Evolutionary conservation across 1,140 invertebrate genomes (phyloP).

Genomic region (Olivierus martensii): DNA sequence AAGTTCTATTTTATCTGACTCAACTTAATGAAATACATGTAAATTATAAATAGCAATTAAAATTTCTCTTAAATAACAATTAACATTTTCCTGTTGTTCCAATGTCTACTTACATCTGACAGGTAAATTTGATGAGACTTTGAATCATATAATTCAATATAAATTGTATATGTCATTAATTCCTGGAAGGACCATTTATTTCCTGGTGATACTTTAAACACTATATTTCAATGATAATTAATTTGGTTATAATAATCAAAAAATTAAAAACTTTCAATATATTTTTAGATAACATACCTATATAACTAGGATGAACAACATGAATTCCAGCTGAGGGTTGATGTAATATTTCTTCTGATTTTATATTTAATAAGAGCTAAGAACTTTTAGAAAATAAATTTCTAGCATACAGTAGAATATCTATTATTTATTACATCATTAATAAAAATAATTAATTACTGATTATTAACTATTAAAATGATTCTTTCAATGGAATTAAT

Average conservation of each 20-base stretch:
- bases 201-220: constrained; percentile 17
- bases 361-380: constrained; percentile 14
- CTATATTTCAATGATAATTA: not conserved
- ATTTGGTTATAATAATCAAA: not conserved
- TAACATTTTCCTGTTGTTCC: no score
- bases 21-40: no score
- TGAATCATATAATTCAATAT: constrained; percentile 53
- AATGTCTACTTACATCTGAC: constrained; percentile 34
- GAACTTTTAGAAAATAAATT: no score
- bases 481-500: no score
- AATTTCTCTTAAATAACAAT: no score
- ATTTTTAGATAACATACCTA: constrained; percentile 21
- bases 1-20: no score
- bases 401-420: no score
- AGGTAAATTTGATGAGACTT: constrained; percentile 38
- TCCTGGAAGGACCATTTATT: constrained; percentile 17
- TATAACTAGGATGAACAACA: constrained; percentile 30
- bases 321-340: constrained; percentile 34
- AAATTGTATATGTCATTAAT: constrained; percentile 45
- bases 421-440: no score
- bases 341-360: constrained; percentile 25
- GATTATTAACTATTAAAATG: no score
- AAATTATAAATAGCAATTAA: no score
- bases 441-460: no score
- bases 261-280: not conserved